Evolutionary conservation across 2,797 vertebrate species (phyloP), one percentile per base, ranked within the genome.

Genomic region (Myotis vivesi): DNA sequence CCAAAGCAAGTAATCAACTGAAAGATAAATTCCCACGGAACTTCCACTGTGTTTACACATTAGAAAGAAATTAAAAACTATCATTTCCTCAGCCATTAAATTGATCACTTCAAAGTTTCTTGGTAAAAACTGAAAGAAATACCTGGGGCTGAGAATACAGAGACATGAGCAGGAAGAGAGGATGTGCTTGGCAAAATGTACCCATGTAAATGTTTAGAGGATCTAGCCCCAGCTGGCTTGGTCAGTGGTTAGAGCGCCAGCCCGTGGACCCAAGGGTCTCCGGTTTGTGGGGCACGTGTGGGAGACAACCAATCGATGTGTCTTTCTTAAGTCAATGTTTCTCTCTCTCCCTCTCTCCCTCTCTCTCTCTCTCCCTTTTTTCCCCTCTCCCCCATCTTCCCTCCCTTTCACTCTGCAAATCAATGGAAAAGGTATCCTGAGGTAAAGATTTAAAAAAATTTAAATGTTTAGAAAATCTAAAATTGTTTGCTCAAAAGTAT

Each of bases 1-100:
- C 71, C 2, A 1, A 92, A 91, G 94, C 85, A 94, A 95, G 90
- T 85, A 80, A 93, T 95, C 92, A 96, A 69, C 15, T 71, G 66
- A 89, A 94, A 93, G 93, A 91, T 57, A 91, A 88, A 94, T 94
- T 96, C 88, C 95, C 90, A 77, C 49, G 72, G 73, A 95, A 95
- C 59, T 80, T 79, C 9, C 36, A 72, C 28, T 85, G 36, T 62
- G 77, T 93, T 84, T 83, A 93, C 86, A 96, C 6, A 59, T 22
- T 41, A 88, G 77, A 89, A 92, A 68, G 55, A 97, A 90, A 87
- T 77, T 88, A 25, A 72, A 80, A 97, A 75, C 72, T 49, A 83
- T 73, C 30, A 87, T 87, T 73, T 92, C 72, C 44, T 93, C 46
- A 82, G 77, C 49, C 66, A 69, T 72, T 95, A 79, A 83, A 86